These are phyloP conservation scores for Encarsia formosa DNA, from an alignment of 2,888 invertebrate species.

Conservation along the genomic window DNA sequence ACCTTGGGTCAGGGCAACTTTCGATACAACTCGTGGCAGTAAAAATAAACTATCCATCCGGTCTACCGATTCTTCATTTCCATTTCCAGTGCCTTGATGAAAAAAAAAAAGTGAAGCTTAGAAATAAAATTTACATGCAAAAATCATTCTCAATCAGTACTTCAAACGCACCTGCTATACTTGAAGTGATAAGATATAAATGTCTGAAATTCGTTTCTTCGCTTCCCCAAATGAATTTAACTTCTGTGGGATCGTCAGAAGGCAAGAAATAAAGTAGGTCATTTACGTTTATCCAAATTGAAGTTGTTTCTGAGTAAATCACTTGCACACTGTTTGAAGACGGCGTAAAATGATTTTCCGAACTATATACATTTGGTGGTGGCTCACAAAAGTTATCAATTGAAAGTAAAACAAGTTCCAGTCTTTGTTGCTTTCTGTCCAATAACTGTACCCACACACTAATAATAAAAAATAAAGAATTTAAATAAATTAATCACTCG, in stretches of 20 bases:
- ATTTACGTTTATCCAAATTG: constrained; percentile 93
- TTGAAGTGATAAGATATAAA: constrained; percentile 73
- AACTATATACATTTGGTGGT: constrained; percentile 55
- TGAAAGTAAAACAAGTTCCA: constrained; percentile 80
- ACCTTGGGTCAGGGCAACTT: constrained; percentile 76
- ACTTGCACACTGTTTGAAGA: constrained; percentile 56
- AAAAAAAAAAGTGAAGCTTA: constrained; percentile 44
- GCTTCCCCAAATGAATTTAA: constrained; percentile 84
- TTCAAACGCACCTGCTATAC: constrained; percentile 44
- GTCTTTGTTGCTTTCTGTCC: constrained; percentile 78
- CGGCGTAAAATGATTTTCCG: constrained; percentile 49
- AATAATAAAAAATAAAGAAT: constrained; percentile 32
- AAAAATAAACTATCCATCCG: constrained; percentile 55
- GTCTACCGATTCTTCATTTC: constrained; percentile 55
- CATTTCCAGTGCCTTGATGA: constrained; percentile 55
- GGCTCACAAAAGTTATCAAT: constrained; percentile 70
- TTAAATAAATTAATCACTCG: not conserved
- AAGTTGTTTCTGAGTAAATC: constrained; percentile 59
- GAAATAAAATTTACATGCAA: constrained; percentile 1
- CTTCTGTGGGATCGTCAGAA: constrained; percentile 52
- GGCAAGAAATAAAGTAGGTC: constrained; percentile 84
- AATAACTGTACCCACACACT: constrained; percentile 92
- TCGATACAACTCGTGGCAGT: constrained; percentile 64
- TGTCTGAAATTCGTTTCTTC: constrained; percentile 89
- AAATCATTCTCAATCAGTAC: not conserved